These are phyloP conservation scores for Coccyzus lansbergi DNA, from an alignment of 2,797 vertebrate genomes.

Conservation along the genomic window DNA sequence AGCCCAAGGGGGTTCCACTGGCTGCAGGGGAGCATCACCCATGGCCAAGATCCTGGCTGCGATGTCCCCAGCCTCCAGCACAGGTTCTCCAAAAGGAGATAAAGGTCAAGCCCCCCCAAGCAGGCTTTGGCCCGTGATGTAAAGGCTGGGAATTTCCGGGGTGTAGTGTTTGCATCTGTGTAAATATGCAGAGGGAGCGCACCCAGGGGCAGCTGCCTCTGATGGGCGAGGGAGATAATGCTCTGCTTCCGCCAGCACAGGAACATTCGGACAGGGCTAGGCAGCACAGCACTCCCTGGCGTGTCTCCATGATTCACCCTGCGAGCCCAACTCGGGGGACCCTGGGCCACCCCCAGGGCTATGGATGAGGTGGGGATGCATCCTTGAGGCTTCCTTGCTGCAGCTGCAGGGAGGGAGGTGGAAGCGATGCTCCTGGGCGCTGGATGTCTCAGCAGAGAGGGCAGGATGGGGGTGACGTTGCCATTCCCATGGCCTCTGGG, in stretches of 20 bases:
- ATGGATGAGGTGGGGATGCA: not conserved
- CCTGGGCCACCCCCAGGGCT: not conserved
- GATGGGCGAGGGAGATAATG: constrained; percentile 50
- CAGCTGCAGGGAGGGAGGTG: not conserved
- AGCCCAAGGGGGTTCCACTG: rapidly evolving
- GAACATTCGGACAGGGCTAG: not conserved
- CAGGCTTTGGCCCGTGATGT: not conserved
- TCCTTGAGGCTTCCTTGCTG: rapidly evolving
- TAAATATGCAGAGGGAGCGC: not conserved
- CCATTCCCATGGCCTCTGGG: not conserved
- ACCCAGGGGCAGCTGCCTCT: constrained; percentile 46
- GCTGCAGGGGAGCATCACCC: rapidly evolving
- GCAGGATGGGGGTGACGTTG: rapidly evolving
- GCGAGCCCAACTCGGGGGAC: not conserved
- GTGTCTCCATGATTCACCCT: not conserved
- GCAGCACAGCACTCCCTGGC: not conserved
- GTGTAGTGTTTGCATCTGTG: constrained; percentile 17
- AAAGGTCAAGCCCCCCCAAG: not conserved
- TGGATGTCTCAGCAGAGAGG: rapidly evolving
- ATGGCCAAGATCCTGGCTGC: rapidly evolving
- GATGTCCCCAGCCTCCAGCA: rapidly evolving
- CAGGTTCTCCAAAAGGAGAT: not conserved
- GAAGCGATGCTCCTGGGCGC: not conserved
- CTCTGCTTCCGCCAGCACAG: not conserved
- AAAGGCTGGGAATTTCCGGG: constrained; percentile 47